These are phyloP conservation scores for Oxyruncus cristatus DNA, from an alignment of 2,113 vertebrate genomes.

Conservation along the genomic window DNA sequence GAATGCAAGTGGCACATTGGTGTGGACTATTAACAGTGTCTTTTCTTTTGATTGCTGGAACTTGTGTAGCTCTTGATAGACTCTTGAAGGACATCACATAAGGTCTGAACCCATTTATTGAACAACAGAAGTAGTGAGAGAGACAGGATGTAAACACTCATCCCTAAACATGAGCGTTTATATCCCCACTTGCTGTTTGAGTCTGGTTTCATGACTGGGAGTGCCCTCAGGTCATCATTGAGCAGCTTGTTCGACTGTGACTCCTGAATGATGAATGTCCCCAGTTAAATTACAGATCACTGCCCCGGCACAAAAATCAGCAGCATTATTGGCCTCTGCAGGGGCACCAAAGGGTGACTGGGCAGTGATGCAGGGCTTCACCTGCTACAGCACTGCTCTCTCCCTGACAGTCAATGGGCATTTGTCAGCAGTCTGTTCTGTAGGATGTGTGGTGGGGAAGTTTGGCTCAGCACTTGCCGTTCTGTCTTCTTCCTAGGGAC, in stretches of 20 bases:
- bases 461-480: background rate
- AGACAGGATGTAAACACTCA: conserved; percentile 3
- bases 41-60: background rate
- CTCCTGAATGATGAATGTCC: conserved; percentile 52
- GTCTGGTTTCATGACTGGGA: conserved; percentile 19
- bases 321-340: background rate
- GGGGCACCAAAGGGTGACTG: background rate
- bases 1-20: background rate
- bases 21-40: background rate
- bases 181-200: conserved; percentile 12
- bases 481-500: background rate
- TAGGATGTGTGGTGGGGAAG: background rate
- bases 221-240: conserved; percentile 24
- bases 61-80: background rate
- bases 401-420: background rate
- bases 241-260: conserved; percentile 28
- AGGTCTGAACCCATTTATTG: conserved; percentile 8
- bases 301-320: conserved; percentile 5
- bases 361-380: background rate
- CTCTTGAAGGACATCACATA: background rate
- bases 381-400: background rate
- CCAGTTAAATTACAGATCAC: conserved; percentile 46
- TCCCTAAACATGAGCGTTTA: background rate
- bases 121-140: background rate
- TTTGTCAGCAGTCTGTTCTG: background rate